These are phyloP conservation scores for Hipparchia semele DNA, from an alignment of 2,888 invertebrate species.

Conservation along the genomic window DNA sequence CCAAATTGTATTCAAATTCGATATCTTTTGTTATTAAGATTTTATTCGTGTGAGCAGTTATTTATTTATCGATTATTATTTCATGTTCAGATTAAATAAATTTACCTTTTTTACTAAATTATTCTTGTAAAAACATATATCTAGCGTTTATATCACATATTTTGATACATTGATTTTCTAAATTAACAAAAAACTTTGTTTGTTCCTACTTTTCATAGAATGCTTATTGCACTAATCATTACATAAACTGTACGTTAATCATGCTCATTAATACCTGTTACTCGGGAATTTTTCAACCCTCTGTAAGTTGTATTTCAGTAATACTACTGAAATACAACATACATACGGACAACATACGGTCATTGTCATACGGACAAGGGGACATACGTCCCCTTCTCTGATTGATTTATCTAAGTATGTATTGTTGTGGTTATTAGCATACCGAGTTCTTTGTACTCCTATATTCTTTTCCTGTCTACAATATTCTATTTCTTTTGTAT, in stretches of 20 bases:
- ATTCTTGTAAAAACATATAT: neutral
- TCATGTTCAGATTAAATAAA: neutral
- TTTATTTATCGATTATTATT: neutral
- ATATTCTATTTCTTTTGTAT: neutral
- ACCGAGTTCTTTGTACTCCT: no score
- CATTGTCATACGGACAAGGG: no score
- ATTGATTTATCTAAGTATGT: slow-evolving; percentile 8
- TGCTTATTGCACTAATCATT: slow-evolving; percentile 3
- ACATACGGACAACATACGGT: no score
- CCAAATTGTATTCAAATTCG: neutral
- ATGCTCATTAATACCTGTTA: neutral
- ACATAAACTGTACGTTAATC: slow-evolving; percentile 1
- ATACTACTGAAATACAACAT: no score
- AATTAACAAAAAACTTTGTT: slow-evolving; percentile 20
- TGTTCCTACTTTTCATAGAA: slow-evolving; percentile 37
- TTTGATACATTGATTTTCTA: neutral
- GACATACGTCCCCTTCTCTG: neutral
- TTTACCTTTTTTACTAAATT: neutral
- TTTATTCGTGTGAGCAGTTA: neutral
- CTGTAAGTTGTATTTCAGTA: no score
- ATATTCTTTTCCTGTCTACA: neutral
- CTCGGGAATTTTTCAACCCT: neutral
- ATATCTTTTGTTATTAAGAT: neutral
- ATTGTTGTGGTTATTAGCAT: no score
- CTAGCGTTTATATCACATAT: neutral